Base-by-base conservation (phyloP, 2,113 vertebrate species). In the Cricetomys ansorgei region DNA sequence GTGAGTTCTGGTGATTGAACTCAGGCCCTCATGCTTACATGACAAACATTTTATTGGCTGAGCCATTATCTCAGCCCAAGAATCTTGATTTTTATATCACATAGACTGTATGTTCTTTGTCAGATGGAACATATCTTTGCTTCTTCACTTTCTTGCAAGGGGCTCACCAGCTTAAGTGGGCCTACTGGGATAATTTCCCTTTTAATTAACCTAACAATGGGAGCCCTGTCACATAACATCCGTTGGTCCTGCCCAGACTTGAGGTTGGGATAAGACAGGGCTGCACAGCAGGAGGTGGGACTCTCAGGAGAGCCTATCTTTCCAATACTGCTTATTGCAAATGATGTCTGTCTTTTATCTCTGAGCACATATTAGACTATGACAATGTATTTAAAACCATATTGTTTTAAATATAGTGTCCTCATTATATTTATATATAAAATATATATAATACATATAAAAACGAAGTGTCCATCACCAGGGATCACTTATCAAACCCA, bases 91-190 rank as follows among this genome's bases (percentile, higher is more conserved):
- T 94, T 86, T 90, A 81, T 48, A 64, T 91, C 8, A 57, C 53
- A 69, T 12, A 85, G 25, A 85, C 17, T 76, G 5, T 43, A 88
- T 72, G n/a, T 75, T 91, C 80, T 81, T 37, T 89, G 76, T 40
- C 85, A 85, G 16, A 88, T 65, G 48, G 40, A 80, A 17, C 6
- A n/a, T 55, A 17, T 76, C 37, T n/a, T 64, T 94, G 57, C 21
- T 89, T 55, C 40, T 89, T 95, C 25, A 76, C 37, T 29, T 79
- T 88, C 55, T 93, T 69, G 75, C 64, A 94, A 89, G 65, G 40
- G 37, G 17, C 34, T 97, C 48, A 12, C 6, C 6, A 43, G 31
- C 64, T 86, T 89, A 83, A 83, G n/a, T 37, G 87, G 34, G 37
- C 8, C 45, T 40, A 89, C 34, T 53, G 73, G 53, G 37, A 40